Evolutionary conservation across 2,113 vertebrate species (phyloP), one percentile per base, ranked within the genome.

Genomic region (Etheostoma cragini): DNA sequence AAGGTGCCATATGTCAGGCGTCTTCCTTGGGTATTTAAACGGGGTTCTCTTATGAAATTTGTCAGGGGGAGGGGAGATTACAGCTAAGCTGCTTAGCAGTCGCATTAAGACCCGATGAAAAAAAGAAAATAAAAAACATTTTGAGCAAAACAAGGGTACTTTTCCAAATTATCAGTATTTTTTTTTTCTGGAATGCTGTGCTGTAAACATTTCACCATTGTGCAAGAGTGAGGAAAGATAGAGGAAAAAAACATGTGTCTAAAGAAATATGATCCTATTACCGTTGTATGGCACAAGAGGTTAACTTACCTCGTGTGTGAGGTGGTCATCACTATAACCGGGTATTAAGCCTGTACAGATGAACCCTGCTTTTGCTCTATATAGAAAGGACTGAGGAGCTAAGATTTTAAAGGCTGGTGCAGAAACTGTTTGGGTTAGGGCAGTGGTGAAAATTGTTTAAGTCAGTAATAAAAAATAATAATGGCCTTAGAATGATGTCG

Each of bases 1-100:
- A 57, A 83, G 75, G 68, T 77, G 69, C 93, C 92, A 90, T 94
- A 93, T 94, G 93, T 89, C 78, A 67, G 65, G 53, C 56, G 61
- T 62, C 80, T 81, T 78, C 65, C 6, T 14, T 49, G 35, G 78
- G 84, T 42, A 80, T 91, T 42, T 92, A 87, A 83, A 85, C 16
- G 1, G 72, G 78, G 86, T 87, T 89, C 90, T 90, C 73, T 77
- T 62, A 64, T 85, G 78, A 87, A 86, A 88, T 89, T 67, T 91
- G 67, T 86, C 49, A 42, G 52, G 73, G 56, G 87, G 75, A 54
- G 57, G 80, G 57, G 65, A 60, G 88, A 92, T 93, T 90, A 92
- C 50, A 26, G 70, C 19, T 90, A 93, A 92, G 89, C 91, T 88
- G 35, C 90, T 95, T 92, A 92, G 26, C 33, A 75, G 77, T 33